Evolutionary conservation across 2,797 vertebrate species (phyloP).

Genomic region (Eurystomus glaucurus): DNA sequence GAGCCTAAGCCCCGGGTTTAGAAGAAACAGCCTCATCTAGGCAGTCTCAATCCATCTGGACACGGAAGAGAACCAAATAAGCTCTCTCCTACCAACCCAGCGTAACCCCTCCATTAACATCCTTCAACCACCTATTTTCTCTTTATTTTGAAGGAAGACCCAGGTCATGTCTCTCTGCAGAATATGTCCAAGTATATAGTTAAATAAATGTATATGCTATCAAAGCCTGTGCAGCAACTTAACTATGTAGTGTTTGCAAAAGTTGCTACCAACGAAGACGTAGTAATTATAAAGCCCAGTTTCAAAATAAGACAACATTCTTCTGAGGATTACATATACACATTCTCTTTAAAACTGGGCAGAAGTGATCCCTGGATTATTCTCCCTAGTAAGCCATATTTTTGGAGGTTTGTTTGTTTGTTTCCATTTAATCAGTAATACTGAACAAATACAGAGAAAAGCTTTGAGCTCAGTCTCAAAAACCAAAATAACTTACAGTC

Average conservation of each 20-base stretch:
- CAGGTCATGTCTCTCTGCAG: background rate
- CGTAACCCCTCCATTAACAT: rapidly evolving
- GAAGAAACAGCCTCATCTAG: background rate
- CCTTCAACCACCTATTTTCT: background rate
- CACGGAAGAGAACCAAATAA: background rate
- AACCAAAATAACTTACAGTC: background rate
- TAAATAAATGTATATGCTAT: background rate
- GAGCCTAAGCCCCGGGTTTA: background rate
- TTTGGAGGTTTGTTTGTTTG: background rate
- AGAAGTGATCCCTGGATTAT: background rate
- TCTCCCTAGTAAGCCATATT: background rate
- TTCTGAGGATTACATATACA: background rate
- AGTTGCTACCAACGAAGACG: background rate
- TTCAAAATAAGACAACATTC: background rate
- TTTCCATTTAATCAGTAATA: background rate
- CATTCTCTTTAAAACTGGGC: rapidly evolving
- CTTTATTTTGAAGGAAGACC: background rate
- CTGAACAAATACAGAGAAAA: background rate
- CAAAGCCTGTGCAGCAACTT: background rate
- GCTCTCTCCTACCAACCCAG: background rate
- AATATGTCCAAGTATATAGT: background rate
- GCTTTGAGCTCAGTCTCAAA: background rate
- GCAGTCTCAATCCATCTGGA: background rate
- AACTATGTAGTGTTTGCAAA: background rate
- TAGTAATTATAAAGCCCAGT: background rate